Conservation (phyloP, 2,888 invertebrate species). For the Tanaodytes sp. region DNA sequence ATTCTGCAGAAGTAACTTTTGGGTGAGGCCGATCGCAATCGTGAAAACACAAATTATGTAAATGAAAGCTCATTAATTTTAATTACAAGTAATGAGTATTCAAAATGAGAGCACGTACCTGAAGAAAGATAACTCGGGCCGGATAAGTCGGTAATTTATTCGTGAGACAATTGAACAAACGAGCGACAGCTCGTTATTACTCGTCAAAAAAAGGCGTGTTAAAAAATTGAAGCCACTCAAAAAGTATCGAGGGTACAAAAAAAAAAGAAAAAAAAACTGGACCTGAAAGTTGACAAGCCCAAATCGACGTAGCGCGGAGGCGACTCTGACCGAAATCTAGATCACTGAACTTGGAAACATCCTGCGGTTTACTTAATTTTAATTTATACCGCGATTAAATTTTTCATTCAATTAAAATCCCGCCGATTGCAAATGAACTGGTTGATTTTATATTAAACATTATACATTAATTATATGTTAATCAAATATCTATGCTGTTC, state of each 20-base stretch:
- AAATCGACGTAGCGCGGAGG: conserved; percentile 10
- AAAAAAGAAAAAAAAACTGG: conserved; percentile 21
- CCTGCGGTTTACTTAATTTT: conserved; percentile 12
- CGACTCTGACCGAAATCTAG: conserved; percentile 31
- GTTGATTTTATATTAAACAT: too few relatives aligned
- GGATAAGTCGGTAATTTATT: conserved; percentile 22
- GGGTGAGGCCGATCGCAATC: too few relatives aligned
- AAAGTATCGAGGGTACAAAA: not conserved
- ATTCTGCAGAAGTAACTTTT: too few relatives aligned
- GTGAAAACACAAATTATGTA: conserved; percentile 7
- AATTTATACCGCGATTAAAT: conserved; percentile 10
- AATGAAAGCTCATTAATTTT: conserved; percentile 20
- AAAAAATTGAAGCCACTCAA: conserved; percentile 11
- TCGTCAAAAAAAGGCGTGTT: not conserved
- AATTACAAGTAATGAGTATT: conserved; percentile 14
- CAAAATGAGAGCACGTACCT: conserved; percentile 1
- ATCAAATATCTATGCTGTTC: too few relatives aligned
- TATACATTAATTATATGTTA: too few relatives aligned
- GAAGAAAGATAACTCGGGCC: conserved; percentile 11
- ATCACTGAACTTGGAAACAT: conserved; percentile 18
- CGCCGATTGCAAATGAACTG: too few relatives aligned
- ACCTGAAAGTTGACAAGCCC: conserved; percentile 26
- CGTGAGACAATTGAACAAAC: conserved; percentile 29
- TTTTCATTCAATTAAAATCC: conserved; percentile 53
- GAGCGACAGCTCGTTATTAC: conserved; percentile 10